Evolutionary conservation across 1,140 invertebrate genomes (phyloP), one percentile per base, ranked within the genome.

Genomic region (Phortica variegata): DNA sequence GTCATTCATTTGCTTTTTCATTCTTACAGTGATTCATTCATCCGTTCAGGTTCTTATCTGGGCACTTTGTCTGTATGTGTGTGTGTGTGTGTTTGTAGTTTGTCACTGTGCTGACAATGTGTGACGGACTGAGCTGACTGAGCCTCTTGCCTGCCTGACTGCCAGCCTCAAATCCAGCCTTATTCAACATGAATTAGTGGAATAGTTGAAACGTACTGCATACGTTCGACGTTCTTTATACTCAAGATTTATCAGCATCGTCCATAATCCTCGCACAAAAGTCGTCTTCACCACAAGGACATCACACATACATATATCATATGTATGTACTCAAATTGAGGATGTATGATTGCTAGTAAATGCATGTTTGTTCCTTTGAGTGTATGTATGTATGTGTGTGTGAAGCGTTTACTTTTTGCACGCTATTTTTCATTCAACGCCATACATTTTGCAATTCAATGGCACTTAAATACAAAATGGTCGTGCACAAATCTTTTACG

Each of bases 71-170:
- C n/a, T n/a, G n/a, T n/a, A n/a, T n/a, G n/a, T n/a, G n/a, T n/a
- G n/a, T n/a, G n/a, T n/a, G n/a, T n/a, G n/a, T n/a, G n/a, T n/a
- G n/a, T n/a, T n/a, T n/a, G 49, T 57, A 52, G 48, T 55, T 61
- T 61, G 59, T 61, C 59, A 54, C 48, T 17, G 44, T 57, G 4
- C 33, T 10, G 54, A 54, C 47, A 54, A 43, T 47, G 57, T 61
- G 50, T 54, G 51, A 54, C 56, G 32, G 40, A 47, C 55, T 44
- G 39, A 38, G 26, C 26, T 7, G 26, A 12, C 6, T 12, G 6
- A 6, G 6, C 23, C 10, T 43, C 19, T 56, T 58, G 33, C 40
- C 54, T 3, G 21, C 33, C 17, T 36, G n/a, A n/a, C n/a, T n/a
- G n/a, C n/a, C n/a, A n/a, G n/a, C n/a, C n/a, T n/a, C n/a, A n/a